Evolutionary conservation across 2,113 vertebrate genomes (phyloP).

Genomic region (Struthio camelus): DNA sequence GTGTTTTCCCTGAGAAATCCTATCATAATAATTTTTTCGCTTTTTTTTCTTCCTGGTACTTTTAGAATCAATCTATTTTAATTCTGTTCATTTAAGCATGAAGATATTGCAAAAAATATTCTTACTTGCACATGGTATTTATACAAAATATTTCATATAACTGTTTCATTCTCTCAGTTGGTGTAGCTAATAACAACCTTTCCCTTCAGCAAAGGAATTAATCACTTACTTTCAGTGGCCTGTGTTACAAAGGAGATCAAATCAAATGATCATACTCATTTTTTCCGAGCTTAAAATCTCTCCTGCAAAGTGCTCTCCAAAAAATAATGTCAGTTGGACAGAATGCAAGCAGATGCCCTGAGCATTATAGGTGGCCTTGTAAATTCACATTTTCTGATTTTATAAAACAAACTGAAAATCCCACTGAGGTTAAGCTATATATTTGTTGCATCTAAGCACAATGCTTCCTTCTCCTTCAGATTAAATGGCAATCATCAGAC

Average conservation of each 20-base stretch:
- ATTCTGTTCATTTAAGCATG: neutral
- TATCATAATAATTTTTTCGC: neutral
- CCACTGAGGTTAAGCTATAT: neutral
- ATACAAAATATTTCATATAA: neutral
- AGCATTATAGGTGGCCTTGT: neutral
- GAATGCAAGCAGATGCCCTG: neutral
- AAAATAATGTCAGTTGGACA: neutral
- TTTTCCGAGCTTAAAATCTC: neutral
- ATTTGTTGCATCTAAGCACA: slow-evolving; percentile 55
- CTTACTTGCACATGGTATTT: neutral
- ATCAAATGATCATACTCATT: neutral
- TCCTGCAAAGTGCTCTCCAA: neutral
- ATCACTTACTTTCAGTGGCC: neutral
- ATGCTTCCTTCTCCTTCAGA: slow-evolving; percentile 46
- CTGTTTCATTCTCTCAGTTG: neutral
- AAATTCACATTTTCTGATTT: neutral
- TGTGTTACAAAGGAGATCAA: neutral
- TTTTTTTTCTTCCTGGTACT: neutral
- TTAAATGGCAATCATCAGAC: slow-evolving; percentile 71
- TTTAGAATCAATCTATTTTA: neutral
- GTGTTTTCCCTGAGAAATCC: neutral
- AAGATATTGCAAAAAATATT: neutral
- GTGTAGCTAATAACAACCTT: neutral
- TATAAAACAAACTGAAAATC: slow-evolving; percentile 2
- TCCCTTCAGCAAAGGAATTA: neutral